Conservation (phyloP, 2,797 vertebrate species). For the Sebastes steindachneri region DNA sequence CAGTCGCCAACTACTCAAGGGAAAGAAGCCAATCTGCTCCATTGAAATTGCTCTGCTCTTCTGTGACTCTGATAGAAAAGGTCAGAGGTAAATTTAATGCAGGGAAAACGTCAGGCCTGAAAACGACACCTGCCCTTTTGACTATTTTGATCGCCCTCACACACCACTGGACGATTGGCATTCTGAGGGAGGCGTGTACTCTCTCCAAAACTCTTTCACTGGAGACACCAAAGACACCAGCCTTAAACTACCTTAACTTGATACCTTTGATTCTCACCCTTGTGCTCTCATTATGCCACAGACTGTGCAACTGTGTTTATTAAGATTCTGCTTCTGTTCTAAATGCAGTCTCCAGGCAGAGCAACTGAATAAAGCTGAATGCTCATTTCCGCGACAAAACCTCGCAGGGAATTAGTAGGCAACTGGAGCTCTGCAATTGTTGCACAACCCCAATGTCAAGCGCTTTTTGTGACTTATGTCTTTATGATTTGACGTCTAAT, state of each 20-base stretch:
- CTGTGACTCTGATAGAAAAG: constrained; percentile 73
- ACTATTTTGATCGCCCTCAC: constrained; percentile 80
- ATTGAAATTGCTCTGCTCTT: constrained; percentile 38
- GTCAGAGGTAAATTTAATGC: constrained; percentile 78
- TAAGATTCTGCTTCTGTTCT: background rate
- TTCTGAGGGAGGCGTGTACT: constrained; percentile 53
- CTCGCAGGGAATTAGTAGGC: constrained; percentile 16
- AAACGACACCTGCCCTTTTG: constrained; percentile 83
- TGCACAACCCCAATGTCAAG: background rate
- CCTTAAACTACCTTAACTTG: background rate
- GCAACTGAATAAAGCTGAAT: constrained; percentile 26
- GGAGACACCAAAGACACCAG: background rate
- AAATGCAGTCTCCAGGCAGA: constrained; percentile 44
- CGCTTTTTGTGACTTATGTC: background rate
- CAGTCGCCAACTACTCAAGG: constrained; percentile 1
- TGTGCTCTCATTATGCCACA: constrained; percentile 1
- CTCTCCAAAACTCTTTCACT: background rate
- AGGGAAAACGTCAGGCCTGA: constrained; percentile 66
- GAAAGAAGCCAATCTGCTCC: constrained; percentile 23
- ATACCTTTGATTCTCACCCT: too few relatives aligned
- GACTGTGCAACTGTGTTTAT: background rate
- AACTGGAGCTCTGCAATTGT: constrained; percentile 33
- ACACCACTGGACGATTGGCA: constrained; percentile 67
- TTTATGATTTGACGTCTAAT: background rate
- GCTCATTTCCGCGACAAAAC: constrained; percentile 15